Percentiles rank a stretch among this genome's conserved stretches.
These are phyloP conservation scores for Rhabdomys pumilio DNA, from an alignment of 2,797 vertebrate species.

Conservation along the genomic window DNA sequence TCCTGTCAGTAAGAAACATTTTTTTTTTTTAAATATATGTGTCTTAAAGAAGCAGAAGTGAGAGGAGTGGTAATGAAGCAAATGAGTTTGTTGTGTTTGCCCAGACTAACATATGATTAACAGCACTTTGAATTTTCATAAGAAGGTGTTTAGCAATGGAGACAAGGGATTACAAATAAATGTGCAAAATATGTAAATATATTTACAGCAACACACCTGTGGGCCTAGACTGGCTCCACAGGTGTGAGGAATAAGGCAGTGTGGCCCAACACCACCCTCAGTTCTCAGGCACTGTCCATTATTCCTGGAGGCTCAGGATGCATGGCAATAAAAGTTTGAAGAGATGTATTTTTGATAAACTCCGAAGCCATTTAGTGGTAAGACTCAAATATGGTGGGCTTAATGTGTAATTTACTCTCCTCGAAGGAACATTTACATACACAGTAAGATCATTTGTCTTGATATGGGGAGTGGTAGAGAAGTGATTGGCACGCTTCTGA, in stretches of 20 bases:
- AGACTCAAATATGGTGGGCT: constrained; percentile 51
- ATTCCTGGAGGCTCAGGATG: not conserved
- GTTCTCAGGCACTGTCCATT: not conserved
- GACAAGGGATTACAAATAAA: constrained; percentile 31
- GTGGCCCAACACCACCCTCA: not conserved
- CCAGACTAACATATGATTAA: not conserved
- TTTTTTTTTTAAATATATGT: not conserved
- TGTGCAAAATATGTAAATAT: not conserved
- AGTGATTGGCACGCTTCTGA: constrained; percentile 71
- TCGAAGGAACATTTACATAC: constrained; percentile 66
- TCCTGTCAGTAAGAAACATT: not conserved
- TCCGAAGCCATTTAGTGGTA: constrained; percentile 66
- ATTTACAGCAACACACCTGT: not conserved
- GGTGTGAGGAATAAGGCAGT: not conserved
- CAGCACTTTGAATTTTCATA: constrained; percentile 44
- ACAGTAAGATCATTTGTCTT: constrained; percentile 72
- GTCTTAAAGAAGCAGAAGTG: not conserved
- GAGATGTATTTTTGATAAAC: constrained; percentile 62
- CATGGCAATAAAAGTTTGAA: not conserved
- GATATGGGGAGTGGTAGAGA: constrained; percentile 68
- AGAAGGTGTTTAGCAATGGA: constrained; percentile 16
- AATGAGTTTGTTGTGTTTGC: not conserved
- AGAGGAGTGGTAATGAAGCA: not conserved
- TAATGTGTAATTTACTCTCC: constrained; percentile 21
- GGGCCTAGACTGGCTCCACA: not conserved